These are phyloP conservation scores for Zaprionus gabonicus DNA, from an alignment of 1,140 invertebrate species.

Conservation along the genomic window DNA sequence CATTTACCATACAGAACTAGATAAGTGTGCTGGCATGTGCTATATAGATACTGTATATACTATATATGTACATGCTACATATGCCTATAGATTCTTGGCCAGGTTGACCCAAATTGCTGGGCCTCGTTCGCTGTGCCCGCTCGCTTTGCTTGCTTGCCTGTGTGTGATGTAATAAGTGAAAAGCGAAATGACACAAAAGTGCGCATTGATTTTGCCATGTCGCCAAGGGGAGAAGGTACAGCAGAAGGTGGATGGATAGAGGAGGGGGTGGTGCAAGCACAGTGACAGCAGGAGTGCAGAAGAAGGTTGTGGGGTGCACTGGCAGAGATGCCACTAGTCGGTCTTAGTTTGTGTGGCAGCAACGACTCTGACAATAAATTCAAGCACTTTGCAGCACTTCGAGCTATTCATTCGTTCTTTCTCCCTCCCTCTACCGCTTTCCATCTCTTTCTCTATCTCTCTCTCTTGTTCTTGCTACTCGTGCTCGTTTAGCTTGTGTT, in stretches of 20 bases:
- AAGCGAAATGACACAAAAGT: conserved; percentile 70
- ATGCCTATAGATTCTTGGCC: conserved; percentile 48
- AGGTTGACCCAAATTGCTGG: conserved; percentile 67
- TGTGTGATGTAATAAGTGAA: conserved; percentile 76
- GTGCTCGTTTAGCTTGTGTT: conserved; percentile 18
- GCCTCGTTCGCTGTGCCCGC: conserved; percentile 41
- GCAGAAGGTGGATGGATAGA: background rate
- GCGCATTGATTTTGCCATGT: conserved; percentile 66
- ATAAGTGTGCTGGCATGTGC: conserved; percentile 9
- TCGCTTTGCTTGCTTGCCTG: conserved; percentile 25
- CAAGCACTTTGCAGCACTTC: conserved; percentile 15
- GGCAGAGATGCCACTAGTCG: background rate
- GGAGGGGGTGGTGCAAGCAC: background rate
- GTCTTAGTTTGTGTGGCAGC: background rate
- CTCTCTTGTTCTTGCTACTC: background rate
- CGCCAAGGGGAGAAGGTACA: background rate
- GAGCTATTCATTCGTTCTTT: background rate
- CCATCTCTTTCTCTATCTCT: background rate
- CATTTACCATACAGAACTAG: background rate
- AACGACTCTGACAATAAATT: background rate
- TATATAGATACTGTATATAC: background rate
- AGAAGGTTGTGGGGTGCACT: background rate
- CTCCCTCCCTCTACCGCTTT: too few relatives aligned
- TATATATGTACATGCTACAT: conserved; percentile 10
- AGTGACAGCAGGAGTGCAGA: too few relatives aligned